Evolutionary conservation across 2,113 vertebrate species (phyloP).

Genomic region (Rostratula benghalensis): DNA sequence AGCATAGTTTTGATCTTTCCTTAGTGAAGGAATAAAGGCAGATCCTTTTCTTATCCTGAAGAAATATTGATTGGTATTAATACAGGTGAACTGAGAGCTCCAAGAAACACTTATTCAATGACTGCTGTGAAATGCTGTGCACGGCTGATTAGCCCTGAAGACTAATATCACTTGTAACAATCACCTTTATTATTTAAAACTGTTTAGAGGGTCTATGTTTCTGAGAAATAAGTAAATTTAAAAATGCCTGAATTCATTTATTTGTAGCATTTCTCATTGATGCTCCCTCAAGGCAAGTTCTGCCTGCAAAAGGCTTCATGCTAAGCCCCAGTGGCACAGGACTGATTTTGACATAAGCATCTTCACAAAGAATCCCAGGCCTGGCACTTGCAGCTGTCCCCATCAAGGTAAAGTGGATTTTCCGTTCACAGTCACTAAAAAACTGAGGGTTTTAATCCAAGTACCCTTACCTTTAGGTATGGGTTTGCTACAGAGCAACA

Average conservation of each 20-base stretch:
- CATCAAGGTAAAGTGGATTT: neutral
- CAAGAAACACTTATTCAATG: neutral
- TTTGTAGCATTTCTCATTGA: neutral
- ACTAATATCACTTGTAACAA: neutral
- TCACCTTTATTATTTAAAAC: neutral
- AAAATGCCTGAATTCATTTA: neutral
- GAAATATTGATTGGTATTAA: neutral
- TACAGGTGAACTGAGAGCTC: neutral
- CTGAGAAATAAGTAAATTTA: neutral
- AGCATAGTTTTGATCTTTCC: neutral
- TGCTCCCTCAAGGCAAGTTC: neutral
- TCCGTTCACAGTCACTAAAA: neutral
- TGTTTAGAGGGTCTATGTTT: neutral
- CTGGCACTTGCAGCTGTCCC: neutral
- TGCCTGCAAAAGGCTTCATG: neutral
- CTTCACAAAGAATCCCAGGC: neutral
- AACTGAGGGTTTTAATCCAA: neutral
- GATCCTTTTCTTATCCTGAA: neutral
- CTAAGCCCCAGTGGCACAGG: neutral
- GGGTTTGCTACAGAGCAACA: neutral
- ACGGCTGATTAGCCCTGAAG: neutral
- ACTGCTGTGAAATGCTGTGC: neutral
- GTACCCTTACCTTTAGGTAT: neutral
- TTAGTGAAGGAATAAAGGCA: neutral
- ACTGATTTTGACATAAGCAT: neutral